These are phyloP conservation scores for Epizoanthus fatuus DNA, from an alignment of 92 coral and sea anemone species.

Conservation along the genomic window DNA sequence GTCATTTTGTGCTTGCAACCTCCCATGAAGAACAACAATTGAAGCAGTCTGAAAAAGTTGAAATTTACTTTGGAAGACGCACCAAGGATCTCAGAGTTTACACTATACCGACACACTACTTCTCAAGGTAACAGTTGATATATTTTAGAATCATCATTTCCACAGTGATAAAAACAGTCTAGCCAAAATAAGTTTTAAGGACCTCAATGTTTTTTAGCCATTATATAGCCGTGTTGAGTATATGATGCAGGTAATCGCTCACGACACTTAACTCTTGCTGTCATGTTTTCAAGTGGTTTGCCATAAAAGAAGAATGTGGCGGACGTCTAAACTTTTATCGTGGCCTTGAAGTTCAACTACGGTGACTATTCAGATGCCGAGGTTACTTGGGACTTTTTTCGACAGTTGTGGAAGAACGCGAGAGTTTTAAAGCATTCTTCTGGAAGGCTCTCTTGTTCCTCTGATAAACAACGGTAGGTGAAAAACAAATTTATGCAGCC, in stretches of 20 bases:
- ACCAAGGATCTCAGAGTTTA: background rate
- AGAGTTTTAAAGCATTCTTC: background rate
- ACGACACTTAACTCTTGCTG: background rate
- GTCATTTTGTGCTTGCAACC: constrained; percentile 37
- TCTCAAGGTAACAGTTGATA: constrained; percentile 2
- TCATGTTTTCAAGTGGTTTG: background rate
- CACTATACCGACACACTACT: background rate
- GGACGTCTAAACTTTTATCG: too few relatives aligned
- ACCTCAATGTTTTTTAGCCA: background rate
- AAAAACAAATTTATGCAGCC: background rate
- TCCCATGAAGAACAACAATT: constrained; percentile 37
- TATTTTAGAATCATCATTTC: background rate
- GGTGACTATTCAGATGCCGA: too few relatives aligned
- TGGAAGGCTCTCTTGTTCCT: background rate
- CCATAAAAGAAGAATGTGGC: background rate
- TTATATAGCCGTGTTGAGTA: background rate
- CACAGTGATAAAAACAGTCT: background rate
- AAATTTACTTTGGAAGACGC: background rate
- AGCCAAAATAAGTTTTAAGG: background rate
- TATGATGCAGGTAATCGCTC: background rate
- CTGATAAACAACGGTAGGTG: constrained; percentile 20
- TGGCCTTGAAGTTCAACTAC: too few relatives aligned
- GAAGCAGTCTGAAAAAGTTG: constrained; percentile 5
- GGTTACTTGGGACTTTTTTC: background rate
- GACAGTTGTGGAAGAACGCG: background rate